Percentiles rank a stretch among this genome's conserved stretches.
phyloP scores from a whole-genome alignment of 2,888 invertebrate genomes.

The Dastarcus helophoroides region DNA sequence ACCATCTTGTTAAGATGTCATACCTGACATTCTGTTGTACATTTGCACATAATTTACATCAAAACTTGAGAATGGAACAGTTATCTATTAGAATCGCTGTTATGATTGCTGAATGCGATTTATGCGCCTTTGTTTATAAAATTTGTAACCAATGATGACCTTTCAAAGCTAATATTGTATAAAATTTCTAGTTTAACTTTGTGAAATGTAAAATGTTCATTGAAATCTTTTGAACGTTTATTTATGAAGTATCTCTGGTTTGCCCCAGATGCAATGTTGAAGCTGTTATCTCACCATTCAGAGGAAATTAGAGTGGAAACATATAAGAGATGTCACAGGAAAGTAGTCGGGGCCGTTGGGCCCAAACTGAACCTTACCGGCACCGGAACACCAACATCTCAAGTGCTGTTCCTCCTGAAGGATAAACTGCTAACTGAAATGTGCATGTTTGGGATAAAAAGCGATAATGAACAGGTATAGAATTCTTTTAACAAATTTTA shows the following conservation, averaged over 20 bases:
- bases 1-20: too few species aligned
- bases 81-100: too few species aligned
- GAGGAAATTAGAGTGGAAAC: slow-evolving; percentile 43
- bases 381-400: slow-evolving; percentile 35
- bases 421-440: slow-evolving; percentile 51
- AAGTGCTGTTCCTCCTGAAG: slow-evolving; percentile 44
- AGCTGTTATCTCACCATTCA: slow-evolving; percentile 46
- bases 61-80: too few species aligned
- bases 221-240: too few species aligned
- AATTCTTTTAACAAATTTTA: slow-evolving; percentile 4
- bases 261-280: slow-evolving; percentile 36
- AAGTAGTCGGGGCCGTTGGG: slow-evolving; percentile 45
- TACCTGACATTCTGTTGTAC: too few species aligned
- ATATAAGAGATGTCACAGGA: slow-evolving; percentile 43
- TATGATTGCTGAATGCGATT: too few species aligned
- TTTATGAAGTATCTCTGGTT: slow-evolving; percentile 3
- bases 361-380: slow-evolving; percentile 34
- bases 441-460: slow-evolving; percentile 48
- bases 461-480: slow-evolving; percentile 33
- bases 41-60: too few species aligned
- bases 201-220: too few species aligned
- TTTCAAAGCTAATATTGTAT: too few species aligned
- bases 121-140: too few species aligned
- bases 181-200: too few species aligned
- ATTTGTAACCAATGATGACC: neutral